Evolutionary conservation across 35 echinoderm and acorn worm genomes (phyloP).

Genomic region (Apostichopus japonicus): DNA sequence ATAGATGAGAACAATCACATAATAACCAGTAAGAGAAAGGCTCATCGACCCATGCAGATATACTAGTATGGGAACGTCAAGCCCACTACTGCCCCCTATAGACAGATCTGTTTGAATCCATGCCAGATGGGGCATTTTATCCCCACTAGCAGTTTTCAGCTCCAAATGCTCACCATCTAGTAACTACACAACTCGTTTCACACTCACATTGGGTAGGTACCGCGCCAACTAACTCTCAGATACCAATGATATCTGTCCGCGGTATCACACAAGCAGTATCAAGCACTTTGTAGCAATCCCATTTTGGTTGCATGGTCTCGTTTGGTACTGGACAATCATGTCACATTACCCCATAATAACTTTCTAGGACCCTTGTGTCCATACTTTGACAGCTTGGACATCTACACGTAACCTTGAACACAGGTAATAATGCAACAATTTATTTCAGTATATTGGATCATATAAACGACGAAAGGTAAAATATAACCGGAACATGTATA

Average conservation of each 20-base stretch:
- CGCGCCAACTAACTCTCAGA: conserved; percentile 55
- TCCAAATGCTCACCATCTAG: conserved; percentile 28
- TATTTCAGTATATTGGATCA: no score
- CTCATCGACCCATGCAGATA: not conserved
- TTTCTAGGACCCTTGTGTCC: not conserved
- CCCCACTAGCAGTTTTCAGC: conserved; percentile 37
- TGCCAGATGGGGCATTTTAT: conserved; percentile 36
- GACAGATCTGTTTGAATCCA: not conserved
- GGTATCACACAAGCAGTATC: conserved; percentile 68
- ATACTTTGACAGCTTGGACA: not conserved
- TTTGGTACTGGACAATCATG: not conserved
- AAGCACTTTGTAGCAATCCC: not conserved
- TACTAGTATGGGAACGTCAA: conserved; percentile 5
- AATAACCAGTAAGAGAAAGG: not conserved
- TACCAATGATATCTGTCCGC: conserved; percentile 72
- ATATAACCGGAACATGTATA: no score
- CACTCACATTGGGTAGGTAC: conserved; percentile 25
- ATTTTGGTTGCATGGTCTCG: conserved; percentile 12
- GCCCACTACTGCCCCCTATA: not conserved
- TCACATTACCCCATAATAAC: not conserved
- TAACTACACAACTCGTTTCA: conserved; percentile 41
- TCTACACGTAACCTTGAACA: not conserved
- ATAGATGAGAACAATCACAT: conserved; percentile 3
- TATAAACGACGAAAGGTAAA: no score
- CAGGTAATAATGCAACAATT: no score